Evolutionary conservation across 2,888 invertebrate species (phyloP), one percentile per base, ranked within the genome.

Genomic region (Agelastica alni): DNA sequence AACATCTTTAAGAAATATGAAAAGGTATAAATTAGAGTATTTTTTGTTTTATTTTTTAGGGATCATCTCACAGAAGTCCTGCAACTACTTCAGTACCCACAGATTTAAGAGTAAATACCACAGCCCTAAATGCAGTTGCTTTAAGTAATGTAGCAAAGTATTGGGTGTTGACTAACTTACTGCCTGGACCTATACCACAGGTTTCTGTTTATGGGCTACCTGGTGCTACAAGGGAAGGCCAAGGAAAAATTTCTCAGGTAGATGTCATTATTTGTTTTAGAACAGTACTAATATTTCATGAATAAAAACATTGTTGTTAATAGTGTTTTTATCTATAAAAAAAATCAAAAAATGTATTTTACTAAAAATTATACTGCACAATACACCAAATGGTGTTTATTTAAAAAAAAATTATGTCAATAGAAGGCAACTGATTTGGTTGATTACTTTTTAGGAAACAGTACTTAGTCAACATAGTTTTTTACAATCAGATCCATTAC

Each of bases 81-180:
- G 79, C 83, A 41, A 80, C 83, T 46, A 81, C 83, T 49, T 80
- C 83, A 57, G 73, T 77, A 18, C 83, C 84, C 42, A 84, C 84
- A 4, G 85, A 85, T 72, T 73, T 84, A 39, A 74, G 84, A 69
- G 85, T 85, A 36, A 85, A 85, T 70, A 83, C 84, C 0, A 83
- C 85, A 42, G 84, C 84, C 53, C 80, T 85, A 61, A 85, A 85
- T 74, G 81, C 82, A 51, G 86, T 88, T 69, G 85, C 88, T 70
- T 81, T 87, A 78, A 85, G 85, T 73, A 87, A 84, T 78, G 87
- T 88, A 70, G 88, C 89, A 62, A 90, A 90, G 77, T 90, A 89
- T 76, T 90, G 89, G 89, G 89, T 90, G 72, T 84, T 91, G 75
- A 89, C 89, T 59, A 89, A 89, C 81, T 80, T 90, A 63, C 85